Evolutionary conservation across 2,113 vertebrate species (phyloP).

Genomic region (Nannobrachium achirus): DNA sequence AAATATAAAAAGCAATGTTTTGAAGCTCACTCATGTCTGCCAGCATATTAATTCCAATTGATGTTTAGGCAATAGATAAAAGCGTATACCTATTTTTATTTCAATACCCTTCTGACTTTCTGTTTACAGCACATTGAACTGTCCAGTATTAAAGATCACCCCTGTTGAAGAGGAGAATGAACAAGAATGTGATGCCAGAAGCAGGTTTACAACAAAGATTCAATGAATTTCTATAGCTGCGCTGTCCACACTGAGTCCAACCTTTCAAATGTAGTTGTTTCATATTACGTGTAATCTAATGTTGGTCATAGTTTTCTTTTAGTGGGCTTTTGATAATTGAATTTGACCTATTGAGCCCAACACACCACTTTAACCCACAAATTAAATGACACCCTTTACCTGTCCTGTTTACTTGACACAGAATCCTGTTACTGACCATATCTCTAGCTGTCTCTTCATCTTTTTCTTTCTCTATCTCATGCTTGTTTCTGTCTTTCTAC

Average conservation of each 20-base stretch:
- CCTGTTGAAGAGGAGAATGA: conserved; percentile 33
- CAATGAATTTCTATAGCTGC: conserved; percentile 1
- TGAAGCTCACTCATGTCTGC: conserved; percentile 42
- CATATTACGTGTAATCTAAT: background rate
- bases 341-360: background rate
- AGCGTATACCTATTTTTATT: conserved; percentile 36
- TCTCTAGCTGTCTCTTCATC: background rate
- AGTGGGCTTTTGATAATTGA: conserved; percentile 5
- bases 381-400: conserved; percentile 21
- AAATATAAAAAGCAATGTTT: conserved; percentile 38
- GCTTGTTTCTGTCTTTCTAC: no score
- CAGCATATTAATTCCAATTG: conserved; percentile 30
- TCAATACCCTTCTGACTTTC: conserved; percentile 47
- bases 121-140: conserved; percentile 63
- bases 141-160: conserved; percentile 71
- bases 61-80: conserved; percentile 29
- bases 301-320: background rate
- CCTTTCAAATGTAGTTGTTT: conserved; percentile 11
- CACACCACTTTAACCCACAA: background rate
- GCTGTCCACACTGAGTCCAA: conserved; percentile 39
- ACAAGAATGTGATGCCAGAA: conserved; percentile 41
- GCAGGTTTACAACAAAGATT: background rate
- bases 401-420: conserved; percentile 76
- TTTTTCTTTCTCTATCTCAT: no score
- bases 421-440: conserved; percentile 32